Base-by-base conservation (phyloP, 2,113 vertebrate species). In the Centropus bengalensis region DNA sequence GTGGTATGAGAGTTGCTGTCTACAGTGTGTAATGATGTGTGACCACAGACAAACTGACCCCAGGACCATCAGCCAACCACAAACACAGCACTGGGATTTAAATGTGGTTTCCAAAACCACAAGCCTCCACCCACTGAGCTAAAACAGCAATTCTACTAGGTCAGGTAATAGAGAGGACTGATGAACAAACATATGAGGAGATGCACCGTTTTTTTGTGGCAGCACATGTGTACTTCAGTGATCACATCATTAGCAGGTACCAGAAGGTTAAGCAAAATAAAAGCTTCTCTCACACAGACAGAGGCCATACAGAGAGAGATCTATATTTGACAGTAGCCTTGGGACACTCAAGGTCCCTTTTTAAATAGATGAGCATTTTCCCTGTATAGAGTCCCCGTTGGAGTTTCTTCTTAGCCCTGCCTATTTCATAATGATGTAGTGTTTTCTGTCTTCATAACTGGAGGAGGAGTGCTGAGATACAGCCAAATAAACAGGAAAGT, bases 321-420 rank as follows among this genome's bases (percentile, higher is more conserved):
- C 91, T 97, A 87, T 92, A 94, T 93, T 96, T 97, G 93, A 88
- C 91, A 91, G 83, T 84, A 94, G 32, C 55, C 67, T 70, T 85
- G 87, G 84, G 71, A 87, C 58, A 45, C 14, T 16, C 42, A 55
- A 89, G 58, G 45, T 87, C 12, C 54, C 36, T 93, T 91, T 93
- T 79, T 60, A 96, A 91, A 94, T 27, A 93, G 58, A 75, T 4
- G 8, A 83, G 10, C 18, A 14, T 70, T 95, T 51, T 88, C 74
- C 54, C 58, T 70, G 51, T 71, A 47, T 88, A 55, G 20, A 47
- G 42, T 26, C 28, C 52, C 42, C 79, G 86, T 59, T 92, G 76
- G 82, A 95, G 38, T 24, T 44, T 81, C 42, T 66, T 91, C 79
- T 88, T 59, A 88, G 79, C n/a, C 26, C 55, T 91, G n/a, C 45